phyloP scores from a whole-genome alignment of 2,888 invertebrate genomes.

The Drosophila multiciliata region DNA sequence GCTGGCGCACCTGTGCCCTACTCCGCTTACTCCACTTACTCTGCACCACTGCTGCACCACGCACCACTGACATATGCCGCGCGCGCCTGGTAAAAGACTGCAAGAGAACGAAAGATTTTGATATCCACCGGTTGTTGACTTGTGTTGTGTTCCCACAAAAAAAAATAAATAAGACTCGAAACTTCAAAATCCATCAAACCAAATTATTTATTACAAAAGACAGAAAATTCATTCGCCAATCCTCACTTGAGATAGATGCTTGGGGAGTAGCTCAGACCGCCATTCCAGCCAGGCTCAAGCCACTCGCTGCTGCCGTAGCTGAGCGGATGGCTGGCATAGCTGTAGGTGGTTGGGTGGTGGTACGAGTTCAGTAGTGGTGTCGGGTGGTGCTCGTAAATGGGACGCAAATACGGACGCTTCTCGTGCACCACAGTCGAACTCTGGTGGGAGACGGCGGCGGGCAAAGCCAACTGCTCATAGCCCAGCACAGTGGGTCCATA shows the following conservation, averaged over 20 bases:
- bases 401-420: conserved; percentile 82
- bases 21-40: conserved; percentile 48
- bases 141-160: conserved; percentile 33
- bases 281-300: conserved; percentile 66
- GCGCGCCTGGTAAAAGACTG: conserved; percentile 67
- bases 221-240: no score
- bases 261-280: conserved; percentile 53
- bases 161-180: conserved; percentile 38
- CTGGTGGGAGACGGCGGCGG: conserved; percentile 83
- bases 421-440: conserved; percentile 84
- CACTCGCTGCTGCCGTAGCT: conserved; percentile 55
- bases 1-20: conserved; percentile 35
- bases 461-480: conserved; percentile 72
- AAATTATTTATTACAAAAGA: conserved; percentile 1
- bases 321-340: conserved; percentile 53
- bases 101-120: conserved; percentile 74
- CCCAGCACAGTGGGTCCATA: conserved; percentile 81
- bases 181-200: conserved; percentile 9
- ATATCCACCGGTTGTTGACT: conserved; percentile 61
- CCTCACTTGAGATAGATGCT: conserved; percentile 63
- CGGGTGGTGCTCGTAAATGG: conserved; percentile 72
- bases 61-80: conserved; percentile 68
- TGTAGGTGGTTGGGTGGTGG: conserved; percentile 58
- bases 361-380: conserved; percentile 68
- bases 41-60: conserved; percentile 55